Evolutionary conservation across 2,113 vertebrate genomes (phyloP).

Genomic region (Odontophorus gujanensis): DNA sequence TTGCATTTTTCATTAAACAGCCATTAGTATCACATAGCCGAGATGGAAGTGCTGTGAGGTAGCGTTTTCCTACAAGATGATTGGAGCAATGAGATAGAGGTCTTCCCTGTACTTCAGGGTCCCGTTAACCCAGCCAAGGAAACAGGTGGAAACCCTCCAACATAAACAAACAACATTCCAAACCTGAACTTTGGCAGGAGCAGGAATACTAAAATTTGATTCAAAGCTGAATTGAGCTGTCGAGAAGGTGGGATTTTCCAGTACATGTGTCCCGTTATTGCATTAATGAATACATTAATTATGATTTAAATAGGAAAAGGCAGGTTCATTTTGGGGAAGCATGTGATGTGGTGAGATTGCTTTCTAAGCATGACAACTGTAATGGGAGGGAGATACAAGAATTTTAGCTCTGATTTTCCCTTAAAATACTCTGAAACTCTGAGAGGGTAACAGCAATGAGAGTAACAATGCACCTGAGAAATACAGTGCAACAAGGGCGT

Average conservation of each 20-base stretch:
- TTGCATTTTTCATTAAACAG: neutral
- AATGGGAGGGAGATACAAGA: neutral
- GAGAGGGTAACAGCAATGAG: neutral
- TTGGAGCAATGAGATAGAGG: neutral
- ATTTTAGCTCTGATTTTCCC: neutral
- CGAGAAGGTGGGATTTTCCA: constrained; percentile 20
- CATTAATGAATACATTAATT: neutral
- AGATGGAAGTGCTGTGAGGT: neutral
- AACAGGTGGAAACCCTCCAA: constrained; percentile 10
- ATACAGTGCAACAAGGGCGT: neutral
- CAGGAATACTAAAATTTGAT: constrained; percentile 23
- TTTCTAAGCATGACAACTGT: neutral
- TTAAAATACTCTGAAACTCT: neutral
- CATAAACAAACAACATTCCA: neutral
- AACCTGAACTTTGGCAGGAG: constrained; percentile 17
- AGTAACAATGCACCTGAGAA: neutral
- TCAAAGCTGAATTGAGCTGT: neutral
- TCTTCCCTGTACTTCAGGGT: neutral
- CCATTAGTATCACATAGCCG: neutral
- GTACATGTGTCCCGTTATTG: neutral
- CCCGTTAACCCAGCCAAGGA: neutral
- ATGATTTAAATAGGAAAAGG: neutral
- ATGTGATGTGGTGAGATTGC: neutral
- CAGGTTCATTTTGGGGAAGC: constrained; percentile 1
- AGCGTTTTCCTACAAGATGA: neutral